Conservation (phyloP, 2,888 invertebrate species). For the Gasteruption jaculator region DNA sequence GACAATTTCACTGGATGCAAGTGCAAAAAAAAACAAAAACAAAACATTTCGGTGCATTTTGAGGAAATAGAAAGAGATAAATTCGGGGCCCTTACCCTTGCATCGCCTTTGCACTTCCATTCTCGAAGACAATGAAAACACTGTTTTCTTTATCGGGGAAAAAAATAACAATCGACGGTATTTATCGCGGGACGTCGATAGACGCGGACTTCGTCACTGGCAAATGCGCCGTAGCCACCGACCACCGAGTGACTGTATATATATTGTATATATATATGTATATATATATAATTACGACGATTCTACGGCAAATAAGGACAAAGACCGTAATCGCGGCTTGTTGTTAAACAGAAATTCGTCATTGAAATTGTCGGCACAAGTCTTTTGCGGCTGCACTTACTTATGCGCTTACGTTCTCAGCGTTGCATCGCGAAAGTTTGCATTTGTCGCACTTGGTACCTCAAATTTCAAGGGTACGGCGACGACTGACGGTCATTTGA, state of each 20-base stretch:
- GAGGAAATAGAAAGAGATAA: not conserved
- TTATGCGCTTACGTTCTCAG: conserved; percentile 12
- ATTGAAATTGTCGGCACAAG: not conserved
- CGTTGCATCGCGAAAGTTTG: too few species aligned
- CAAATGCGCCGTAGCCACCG: conserved; percentile 36
- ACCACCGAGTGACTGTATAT: too few species aligned
- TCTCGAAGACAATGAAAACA: conserved; percentile 13
- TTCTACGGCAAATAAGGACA: too few species aligned
- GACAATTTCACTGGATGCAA: too few species aligned
- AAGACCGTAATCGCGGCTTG: conserved; percentile 6
- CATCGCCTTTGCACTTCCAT: conserved; percentile 35
- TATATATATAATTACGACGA: too few species aligned
- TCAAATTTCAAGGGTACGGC: too few species aligned
- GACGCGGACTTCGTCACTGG: conserved; percentile 29
- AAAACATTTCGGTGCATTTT: too few species aligned
- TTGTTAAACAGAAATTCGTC: conserved; percentile 10
- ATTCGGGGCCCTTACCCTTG: conserved; percentile 31
- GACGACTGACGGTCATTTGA: too few species aligned
- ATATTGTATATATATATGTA: too few species aligned
- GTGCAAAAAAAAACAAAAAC: too few species aligned
- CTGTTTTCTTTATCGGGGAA: not conserved
- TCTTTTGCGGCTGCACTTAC: not conserved
- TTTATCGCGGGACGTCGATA: conserved; percentile 35
- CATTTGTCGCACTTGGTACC: too few species aligned
- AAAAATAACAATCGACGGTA: conserved; percentile 27